These are phyloP conservation scores for Drosophila tsacasi DNA, from an alignment of 1,140 invertebrate species.

Conservation along the genomic window DNA sequence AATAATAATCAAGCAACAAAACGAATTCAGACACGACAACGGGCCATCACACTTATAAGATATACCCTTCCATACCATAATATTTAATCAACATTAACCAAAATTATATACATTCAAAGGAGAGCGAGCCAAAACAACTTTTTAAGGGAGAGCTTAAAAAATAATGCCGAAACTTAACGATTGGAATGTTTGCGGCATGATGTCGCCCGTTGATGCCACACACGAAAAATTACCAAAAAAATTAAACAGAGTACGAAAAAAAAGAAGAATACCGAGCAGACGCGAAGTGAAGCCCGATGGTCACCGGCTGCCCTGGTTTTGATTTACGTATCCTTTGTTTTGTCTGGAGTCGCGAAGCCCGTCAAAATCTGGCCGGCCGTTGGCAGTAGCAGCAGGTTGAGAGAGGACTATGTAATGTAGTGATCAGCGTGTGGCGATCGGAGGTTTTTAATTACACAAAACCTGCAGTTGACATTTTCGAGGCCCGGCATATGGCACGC, in stretches of 20 bases:
- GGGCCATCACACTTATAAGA: slow-evolving; percentile 18
- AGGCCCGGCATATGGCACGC: slow-evolving; percentile 71
- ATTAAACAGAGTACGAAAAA: slow-evolving; percentile 38
- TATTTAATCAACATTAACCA: slow-evolving; percentile 46
- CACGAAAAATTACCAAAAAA: slow-evolving; percentile 41
- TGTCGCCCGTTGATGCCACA: slow-evolving; percentile 39
- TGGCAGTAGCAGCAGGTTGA: slow-evolving; percentile 59
- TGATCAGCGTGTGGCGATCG: slow-evolving; percentile 61
- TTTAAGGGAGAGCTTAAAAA: slow-evolving; percentile 50
- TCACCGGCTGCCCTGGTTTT: slow-evolving; percentile 61
- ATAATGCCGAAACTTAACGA: slow-evolving; percentile 59
- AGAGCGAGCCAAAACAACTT: slow-evolving; percentile 5
- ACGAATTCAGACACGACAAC: slow-evolving; percentile 11
- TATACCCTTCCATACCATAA: slow-evolving; percentile 5
- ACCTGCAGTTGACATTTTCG: slow-evolving; percentile 47
- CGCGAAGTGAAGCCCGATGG: slow-evolving; percentile 62
- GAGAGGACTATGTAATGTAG: slow-evolving; percentile 64
- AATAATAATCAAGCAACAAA: not conserved
- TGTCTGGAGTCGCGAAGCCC: slow-evolving; percentile 67
- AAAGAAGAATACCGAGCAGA: slow-evolving; percentile 39
- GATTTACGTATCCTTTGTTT: slow-evolving; percentile 35
- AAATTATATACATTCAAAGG: slow-evolving; percentile 42
- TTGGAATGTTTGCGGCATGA: slow-evolving; percentile 55
- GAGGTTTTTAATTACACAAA: slow-evolving; percentile 77
- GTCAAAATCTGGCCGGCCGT: slow-evolving; percentile 72